Conservation (phyloP, 1,140 invertebrate genomes). For the Trialeurodes vaporariorum region DNA sequence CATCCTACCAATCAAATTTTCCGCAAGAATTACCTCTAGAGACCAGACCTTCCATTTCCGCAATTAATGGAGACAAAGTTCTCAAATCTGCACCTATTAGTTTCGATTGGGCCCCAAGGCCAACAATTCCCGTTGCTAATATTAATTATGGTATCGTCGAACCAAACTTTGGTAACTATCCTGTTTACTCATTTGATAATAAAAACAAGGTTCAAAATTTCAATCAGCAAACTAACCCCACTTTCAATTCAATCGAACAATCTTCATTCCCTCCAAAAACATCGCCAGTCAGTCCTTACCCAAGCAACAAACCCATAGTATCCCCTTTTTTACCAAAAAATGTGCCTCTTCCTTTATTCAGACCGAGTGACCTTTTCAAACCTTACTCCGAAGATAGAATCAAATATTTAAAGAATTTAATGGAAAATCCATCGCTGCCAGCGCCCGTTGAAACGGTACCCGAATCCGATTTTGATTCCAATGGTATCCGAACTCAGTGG, state of each 20-base stretch:
- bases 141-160: not conserved
- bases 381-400: not conserved
- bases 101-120: not conserved
- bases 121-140: not conserved
- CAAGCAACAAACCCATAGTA: not conserved
- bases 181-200: not conserved
- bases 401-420: not conserved
- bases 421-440: not conserved
- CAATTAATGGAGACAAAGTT: too few species aligned
- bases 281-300: not conserved
- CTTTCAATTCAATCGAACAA: not conserved
- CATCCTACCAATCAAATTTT: too few species aligned
- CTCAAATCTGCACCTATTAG: too few species aligned
- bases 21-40: too few species aligned
- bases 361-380: not conserved
- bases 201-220: not conserved
- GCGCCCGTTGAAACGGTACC: not conserved
- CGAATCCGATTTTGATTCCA: not conserved
- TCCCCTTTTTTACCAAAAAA: too few species aligned
- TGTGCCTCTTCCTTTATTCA: not conserved
- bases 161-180: not conserved
- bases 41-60: too few species aligned
- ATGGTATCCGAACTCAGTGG: not conserved
- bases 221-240: not conserved
- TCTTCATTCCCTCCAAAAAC: not conserved